Evolutionary conservation across 2,888 invertebrate genomes (phyloP), one percentile per base, ranked within the genome.

Genomic region (Lypha dubia): DNA sequence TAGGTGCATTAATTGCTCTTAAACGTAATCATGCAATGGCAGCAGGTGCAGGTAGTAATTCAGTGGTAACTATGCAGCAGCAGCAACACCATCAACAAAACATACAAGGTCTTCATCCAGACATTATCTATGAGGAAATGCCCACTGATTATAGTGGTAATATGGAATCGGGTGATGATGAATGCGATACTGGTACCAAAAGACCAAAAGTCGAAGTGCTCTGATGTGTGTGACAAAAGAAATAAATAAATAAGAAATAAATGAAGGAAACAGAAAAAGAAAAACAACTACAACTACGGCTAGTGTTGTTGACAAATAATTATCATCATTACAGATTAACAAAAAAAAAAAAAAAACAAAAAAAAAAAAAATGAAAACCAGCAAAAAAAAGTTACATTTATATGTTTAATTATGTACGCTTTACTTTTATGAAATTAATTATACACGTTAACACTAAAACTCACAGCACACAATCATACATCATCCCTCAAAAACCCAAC

Each of bases 181-280:
- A 92, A 79, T 88, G 88, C 85, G 91, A 91, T 83, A 88, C 89
- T 56, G 86, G 76, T 77, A 71, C 90, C 89, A 93, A 91, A 88
- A 89, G 92, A 85, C 89, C 91, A 85, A 92, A 92, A 88, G 92
- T 90, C 44, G 91, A 92, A 87, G 91, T 90, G 86, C 90, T 90
- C 89, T 90, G 90, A 90, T 90, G 89, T 89, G 90, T 89, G 84
- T 86, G 73, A 79, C 77, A 70, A 67, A 53, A 73, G 70, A 63
- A 60, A 58, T n/a, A 63, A 20, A 20, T 22, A 28, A 41, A 73
- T 28, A 56, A 67, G 6, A 49, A 68, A 76, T 20, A 13, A 22
- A 44, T 20, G 49, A 51, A 65, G n/a, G 24, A 53, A 41, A 65
- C 28, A 75, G 5, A 13, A 20, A 44, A 28, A 56, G 63, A 41